Percentiles rank a stretch among this genome's conserved stretches.
Conservation (phyloP, 2,113 vertebrate species). For the Albula goreensis region DNA sequence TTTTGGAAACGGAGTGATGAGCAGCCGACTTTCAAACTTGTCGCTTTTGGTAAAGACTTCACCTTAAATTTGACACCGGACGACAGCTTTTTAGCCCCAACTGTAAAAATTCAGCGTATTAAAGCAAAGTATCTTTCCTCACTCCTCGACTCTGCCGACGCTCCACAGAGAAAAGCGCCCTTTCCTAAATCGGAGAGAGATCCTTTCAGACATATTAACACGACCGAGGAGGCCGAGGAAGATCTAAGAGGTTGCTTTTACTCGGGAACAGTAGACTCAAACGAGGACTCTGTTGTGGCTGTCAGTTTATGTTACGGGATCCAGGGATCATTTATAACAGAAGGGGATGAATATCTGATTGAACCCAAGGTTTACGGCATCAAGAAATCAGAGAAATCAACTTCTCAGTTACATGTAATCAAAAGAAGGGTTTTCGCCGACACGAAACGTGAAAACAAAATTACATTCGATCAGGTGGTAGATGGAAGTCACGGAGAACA, state of each 20-base stretch:
- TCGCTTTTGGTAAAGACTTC: constrained; percentile 73
- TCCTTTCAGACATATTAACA: constrained; percentile 35
- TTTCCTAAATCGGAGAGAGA: constrained; percentile 15
- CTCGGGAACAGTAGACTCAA: constrained; percentile 71
- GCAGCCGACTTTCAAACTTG: constrained; percentile 63
- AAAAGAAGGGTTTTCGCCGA: constrained; percentile 49
- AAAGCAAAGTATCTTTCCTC: constrained; percentile 36
- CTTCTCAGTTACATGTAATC: constrained; percentile 60
- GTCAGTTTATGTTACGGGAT: constrained; percentile 81
- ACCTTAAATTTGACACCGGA: constrained; percentile 76
- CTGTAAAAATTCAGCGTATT: constrained; percentile 70
- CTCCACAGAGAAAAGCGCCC: background rate
- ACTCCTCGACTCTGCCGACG: constrained; percentile 44
- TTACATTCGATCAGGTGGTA: constrained; percentile 38
- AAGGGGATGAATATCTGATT: constrained; percentile 74
- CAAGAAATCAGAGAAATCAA: constrained; percentile 17
- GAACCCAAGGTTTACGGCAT: constrained; percentile 59
- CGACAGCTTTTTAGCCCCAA: constrained; percentile 75
- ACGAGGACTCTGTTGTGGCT: constrained; percentile 70
- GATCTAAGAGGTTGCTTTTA: constrained; percentile 75
- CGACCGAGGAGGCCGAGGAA: constrained; percentile 47
- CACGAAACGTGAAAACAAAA: constrained; percentile 9
- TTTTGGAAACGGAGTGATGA: constrained; percentile 68
- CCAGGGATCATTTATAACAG: constrained; percentile 76
- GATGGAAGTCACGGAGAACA: constrained; percentile 13